A percentile compares a stretch with the other conserved stretches of the same genome.
Evolutionary conservation across 2,888 invertebrate species (phyloP).

Genomic region (Epirrita christyi): DNA sequence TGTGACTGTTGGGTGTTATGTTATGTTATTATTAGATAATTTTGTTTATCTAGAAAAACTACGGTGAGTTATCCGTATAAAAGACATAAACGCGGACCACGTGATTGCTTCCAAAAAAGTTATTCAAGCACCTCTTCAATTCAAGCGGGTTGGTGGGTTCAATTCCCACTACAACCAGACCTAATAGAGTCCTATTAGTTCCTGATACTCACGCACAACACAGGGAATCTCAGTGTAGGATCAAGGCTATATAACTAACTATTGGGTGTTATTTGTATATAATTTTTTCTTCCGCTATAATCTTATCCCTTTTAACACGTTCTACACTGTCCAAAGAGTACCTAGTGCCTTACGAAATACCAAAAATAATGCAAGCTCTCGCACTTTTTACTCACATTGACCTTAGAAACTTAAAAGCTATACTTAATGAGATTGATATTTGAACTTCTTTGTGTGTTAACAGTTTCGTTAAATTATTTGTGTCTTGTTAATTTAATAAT

Average conservation of each 20-base stretch:
- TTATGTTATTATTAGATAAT: too few species aligned
- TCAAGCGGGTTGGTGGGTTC: too few species aligned
- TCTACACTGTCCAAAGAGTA: slow-evolving; percentile 25
- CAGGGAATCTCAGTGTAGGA: too few species aligned
- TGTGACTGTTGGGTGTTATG: too few species aligned
- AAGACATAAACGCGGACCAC: background rate
- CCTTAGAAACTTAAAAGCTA: slow-evolving; percentile 37
- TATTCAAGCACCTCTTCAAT: background rate
- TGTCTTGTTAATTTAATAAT: too few species aligned
- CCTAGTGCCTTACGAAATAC: slow-evolving; percentile 52
- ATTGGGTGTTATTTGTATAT: too few species aligned
- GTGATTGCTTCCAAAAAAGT: background rate
- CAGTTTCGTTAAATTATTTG: too few species aligned
- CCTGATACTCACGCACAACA: too few species aligned
- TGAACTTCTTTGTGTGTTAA: background rate
- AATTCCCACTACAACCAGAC: too few species aligned
- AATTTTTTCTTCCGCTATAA: slow-evolving; percentile 24
- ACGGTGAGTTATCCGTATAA: slow-evolving; percentile 1
- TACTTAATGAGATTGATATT: slow-evolving; percentile 4
- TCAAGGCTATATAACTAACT: too few species aligned
- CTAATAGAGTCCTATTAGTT: too few species aligned
- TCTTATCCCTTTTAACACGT: slow-evolving; percentile 37
- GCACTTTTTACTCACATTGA: slow-evolving; percentile 48
- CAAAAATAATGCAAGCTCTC: slow-evolving; percentile 61
- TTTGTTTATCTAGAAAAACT: too few species aligned